Evolutionary conservation across 1,140 invertebrate genomes (phyloP).

Genomic region (Drosophila grimshawi): DNA sequence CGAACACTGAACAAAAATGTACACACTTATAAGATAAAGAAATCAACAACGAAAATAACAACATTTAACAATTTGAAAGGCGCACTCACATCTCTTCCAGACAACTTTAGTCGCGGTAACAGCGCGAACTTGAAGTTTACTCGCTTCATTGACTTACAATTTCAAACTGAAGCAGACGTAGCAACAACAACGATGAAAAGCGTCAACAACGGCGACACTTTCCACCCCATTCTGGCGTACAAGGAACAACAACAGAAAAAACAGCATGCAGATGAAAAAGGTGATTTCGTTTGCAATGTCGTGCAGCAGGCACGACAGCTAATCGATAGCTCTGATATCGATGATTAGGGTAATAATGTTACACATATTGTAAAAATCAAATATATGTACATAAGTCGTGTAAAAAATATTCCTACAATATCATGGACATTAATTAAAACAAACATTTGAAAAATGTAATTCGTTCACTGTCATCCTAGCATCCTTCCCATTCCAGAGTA

Average conservation of each 20-base stretch:
- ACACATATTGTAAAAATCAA: not conserved
- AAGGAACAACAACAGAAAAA: conserved; percentile 53
- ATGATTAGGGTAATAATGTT: conserved; percentile 8
- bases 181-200: conserved; percentile 57
- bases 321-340: conserved; percentile 47
- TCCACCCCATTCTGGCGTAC: conserved; percentile 65
- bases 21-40: conserved; percentile 69
- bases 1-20: conserved; percentile 53
- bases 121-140: conserved; percentile 84
- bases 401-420: too few relatives aligned
- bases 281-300: conserved; percentile 45
- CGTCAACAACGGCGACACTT: conserved; percentile 49
- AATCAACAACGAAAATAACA: conserved; percentile 46
- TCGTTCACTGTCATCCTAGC: not conserved
- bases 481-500: conserved; percentile 7
- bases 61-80: conserved; percentile 61
- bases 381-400: not conserved
- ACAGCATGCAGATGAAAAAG: conserved; percentile 40
- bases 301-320: conserved; percentile 11
- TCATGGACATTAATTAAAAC: too few relatives aligned
- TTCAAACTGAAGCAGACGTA: conserved; percentile 70
- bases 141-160: conserved; percentile 84
- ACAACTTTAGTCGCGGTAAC: conserved; percentile 85
- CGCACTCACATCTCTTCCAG: conserved; percentile 84
- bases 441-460: not conserved